A percentile compares a stretch with the other conserved stretches of the same genome.
These are phyloP conservation scores for Drosophila multiciliata DNA, from an alignment of 2,888 invertebrate species.

Conservation along the genomic window DNA sequence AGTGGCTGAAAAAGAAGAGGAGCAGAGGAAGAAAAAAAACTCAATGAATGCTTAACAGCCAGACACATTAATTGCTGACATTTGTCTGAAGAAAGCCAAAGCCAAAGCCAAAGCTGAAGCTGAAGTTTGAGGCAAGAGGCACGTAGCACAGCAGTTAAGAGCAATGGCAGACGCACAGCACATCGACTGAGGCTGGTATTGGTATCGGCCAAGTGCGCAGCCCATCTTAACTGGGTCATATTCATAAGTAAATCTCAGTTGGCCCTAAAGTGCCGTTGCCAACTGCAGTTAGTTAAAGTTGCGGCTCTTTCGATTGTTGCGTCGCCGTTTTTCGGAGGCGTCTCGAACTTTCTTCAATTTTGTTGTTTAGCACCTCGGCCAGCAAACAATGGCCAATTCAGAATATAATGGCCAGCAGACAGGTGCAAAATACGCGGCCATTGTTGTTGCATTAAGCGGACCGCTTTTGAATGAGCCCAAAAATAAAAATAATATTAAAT, in stretches of 20 bases:
- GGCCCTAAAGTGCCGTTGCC: slow-evolving; percentile 62
- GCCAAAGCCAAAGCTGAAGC: slow-evolving; percentile 23
- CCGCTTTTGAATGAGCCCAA: background rate
- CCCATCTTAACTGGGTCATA: slow-evolving; percentile 70
- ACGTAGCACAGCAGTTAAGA: slow-evolving; percentile 47
- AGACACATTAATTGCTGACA: slow-evolving; percentile 74
- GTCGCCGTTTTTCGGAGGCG: slow-evolving; percentile 22
- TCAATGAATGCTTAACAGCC: slow-evolving; percentile 47
- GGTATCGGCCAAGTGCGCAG: slow-evolving; percentile 47
- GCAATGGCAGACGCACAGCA: slow-evolving; percentile 47
- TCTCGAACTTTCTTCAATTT: slow-evolving; percentile 73
- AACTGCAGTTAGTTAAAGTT: slow-evolving; percentile 55
- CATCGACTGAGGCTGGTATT: slow-evolving; percentile 17
- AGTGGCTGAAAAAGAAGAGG: background rate
- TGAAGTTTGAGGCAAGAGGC: slow-evolving; percentile 37
- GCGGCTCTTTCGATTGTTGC: slow-evolving; percentile 19
- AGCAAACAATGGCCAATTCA: slow-evolving; percentile 47
- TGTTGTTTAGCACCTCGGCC: slow-evolving; percentile 56
- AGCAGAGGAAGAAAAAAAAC: background rate
- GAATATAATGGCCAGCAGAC: slow-evolving; percentile 47
- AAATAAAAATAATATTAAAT: slow-evolving; percentile 18
- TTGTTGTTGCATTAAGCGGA: slow-evolving; percentile 29
- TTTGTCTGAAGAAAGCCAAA: slow-evolving; percentile 68
- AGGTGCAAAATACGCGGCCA: slow-evolving; percentile 63
- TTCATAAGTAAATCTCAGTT: slow-evolving; percentile 72